phyloP scores from a whole-genome alignment of 2,888 invertebrate species.

The Stenichneumon culpator region DNA sequence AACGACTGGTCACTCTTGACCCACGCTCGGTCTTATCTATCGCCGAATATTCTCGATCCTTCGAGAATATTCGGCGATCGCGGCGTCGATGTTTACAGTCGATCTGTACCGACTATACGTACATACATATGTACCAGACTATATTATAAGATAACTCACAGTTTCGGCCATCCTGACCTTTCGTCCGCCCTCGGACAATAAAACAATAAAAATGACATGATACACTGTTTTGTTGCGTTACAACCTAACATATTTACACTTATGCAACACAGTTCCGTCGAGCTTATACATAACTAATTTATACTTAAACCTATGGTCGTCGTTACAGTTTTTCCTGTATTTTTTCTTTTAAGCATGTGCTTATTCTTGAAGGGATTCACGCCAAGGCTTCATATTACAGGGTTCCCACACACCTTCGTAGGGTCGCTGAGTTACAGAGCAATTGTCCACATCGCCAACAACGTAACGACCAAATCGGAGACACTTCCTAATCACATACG shows the following conservation, averaged over 20 bases:
- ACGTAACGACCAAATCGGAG: slow-evolving; percentile 17
- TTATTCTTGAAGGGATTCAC: slow-evolving; percentile 8
- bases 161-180: background rate
- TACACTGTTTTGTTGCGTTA: background rate
- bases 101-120: too few relatives aligned
- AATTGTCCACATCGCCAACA: slow-evolving; percentile 24
- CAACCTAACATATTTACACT: background rate
- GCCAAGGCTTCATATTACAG: slow-evolving; percentile 8
- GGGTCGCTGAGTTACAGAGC: slow-evolving; percentile 18
- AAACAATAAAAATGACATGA: background rate
- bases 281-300: background rate
- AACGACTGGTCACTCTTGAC: too few relatives aligned
- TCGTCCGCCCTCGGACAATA: background rate
- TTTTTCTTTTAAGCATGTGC: background rate
- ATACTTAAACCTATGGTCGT: background rate
- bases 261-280: too few relatives aligned
- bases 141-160: too few relatives aligned
- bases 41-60: too few relatives aligned
- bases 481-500: background rate
- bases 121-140: too few relatives aligned
- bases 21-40: too few relatives aligned
- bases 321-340: background rate
- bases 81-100: too few relatives aligned
- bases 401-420: slow-evolving; percentile 27
- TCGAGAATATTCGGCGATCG: too few relatives aligned